Evolutionary conservation across 2,888 invertebrate species (phyloP), one percentile per base, ranked within the genome.

Genomic region (Campoplex nolae): DNA sequence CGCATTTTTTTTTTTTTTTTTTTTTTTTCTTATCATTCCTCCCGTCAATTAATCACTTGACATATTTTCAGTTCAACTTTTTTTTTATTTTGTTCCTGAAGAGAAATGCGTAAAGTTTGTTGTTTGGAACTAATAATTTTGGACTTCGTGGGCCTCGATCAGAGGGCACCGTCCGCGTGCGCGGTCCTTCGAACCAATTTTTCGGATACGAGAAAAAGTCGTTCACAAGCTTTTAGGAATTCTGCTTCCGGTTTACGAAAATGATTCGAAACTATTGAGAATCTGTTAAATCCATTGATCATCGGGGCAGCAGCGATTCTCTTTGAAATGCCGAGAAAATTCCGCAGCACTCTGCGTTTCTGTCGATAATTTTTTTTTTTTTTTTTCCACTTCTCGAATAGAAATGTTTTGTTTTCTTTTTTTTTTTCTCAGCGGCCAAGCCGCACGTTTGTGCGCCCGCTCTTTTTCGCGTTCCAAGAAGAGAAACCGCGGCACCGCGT

Each of bases 381-480:
- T 23, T 23, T 23, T 38, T 45, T 13, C 70, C 70, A 23, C 45
- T 32, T 74, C 70, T 70, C 70, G 45, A 45, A 71, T 71, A 51
- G 71, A 32, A 71, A 71, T 70, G 18, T 45, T 13, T 70, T 48
- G 28, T 45, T 45, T 42, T 68, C 42, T 23, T 70, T 35, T 35
- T 42, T 35, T 23, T n/a, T 42, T 42, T n/a, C 11, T 38, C 51
- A 45, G n/a, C 18, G 67, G 18, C 38, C 38, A 62, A 16, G 83
- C 76, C 35, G 48, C 71, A 32, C 28, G 32, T 51, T 62, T 54
- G 18, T 48, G 38, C 58, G 74, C 32, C 28, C 67, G 42, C 51
- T 68, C 81, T 38, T 70, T 77, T 74, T 28, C 78, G 74, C 79
- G 67, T 75, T 58, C 56, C 79, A 38, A 74, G 79, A 84, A 68